phyloP scores from a whole-genome alignment of 1,140 invertebrate genomes.

The Pygmarrhopalites habei region DNA sequence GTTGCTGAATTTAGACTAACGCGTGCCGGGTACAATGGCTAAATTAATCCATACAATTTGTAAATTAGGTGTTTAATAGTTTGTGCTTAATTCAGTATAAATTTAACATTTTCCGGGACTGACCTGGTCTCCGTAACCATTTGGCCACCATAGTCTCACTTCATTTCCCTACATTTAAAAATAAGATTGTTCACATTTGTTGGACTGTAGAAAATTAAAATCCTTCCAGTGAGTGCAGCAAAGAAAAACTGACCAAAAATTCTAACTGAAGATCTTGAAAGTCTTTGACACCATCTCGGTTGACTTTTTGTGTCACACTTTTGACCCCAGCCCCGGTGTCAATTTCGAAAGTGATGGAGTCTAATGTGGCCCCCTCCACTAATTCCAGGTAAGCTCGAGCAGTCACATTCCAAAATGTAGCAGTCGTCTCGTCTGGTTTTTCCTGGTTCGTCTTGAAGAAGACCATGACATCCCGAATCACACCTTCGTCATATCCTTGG shows the following conservation, averaged over 20 bases:
- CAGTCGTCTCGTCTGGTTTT: constrained; percentile 26
- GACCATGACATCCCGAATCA: constrained; percentile 49
- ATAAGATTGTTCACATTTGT: not conserved
- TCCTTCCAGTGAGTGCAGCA: not conserved
- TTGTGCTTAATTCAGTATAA: not conserved
- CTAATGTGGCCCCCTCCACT: not conserved
- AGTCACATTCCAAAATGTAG: constrained; percentile 29
- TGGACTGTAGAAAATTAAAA: not conserved
- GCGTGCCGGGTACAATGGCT: not conserved
- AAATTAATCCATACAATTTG: no score
- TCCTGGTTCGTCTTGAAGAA: constrained; percentile 19
- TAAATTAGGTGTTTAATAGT: no score
- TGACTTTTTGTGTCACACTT: not conserved
- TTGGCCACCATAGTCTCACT: constrained; percentile 35
- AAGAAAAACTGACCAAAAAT: not conserved
- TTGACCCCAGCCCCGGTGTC: not conserved
- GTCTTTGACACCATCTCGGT: not conserved
- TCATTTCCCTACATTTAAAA: not conserved
- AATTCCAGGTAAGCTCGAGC: constrained; percentile 30
- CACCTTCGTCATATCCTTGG: constrained; percentile 46
- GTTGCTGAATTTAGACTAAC: constrained; percentile 17
- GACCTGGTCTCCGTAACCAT: constrained; percentile 26
- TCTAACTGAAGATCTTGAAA: not conserved
- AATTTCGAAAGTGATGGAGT: not conserved
- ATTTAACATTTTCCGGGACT: not conserved